Percentiles rank a stretch among this genome's conserved stretches.
These are phyloP conservation scores for Camponotus vicinus DNA, from an alignment of 1,140 invertebrate species.

Conservation along the genomic window DNA sequence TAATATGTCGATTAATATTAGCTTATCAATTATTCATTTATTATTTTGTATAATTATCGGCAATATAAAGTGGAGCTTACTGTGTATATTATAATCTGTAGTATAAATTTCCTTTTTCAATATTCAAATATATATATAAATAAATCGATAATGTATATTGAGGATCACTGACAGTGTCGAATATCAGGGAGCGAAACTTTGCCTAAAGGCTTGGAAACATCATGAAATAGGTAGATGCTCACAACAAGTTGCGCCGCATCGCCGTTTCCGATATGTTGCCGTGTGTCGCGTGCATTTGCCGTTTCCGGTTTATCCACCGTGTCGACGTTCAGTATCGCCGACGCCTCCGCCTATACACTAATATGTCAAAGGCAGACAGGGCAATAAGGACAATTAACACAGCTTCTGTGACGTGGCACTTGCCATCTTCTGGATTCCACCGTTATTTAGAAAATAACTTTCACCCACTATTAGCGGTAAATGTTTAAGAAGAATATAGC, in stretches of 20 bases:
- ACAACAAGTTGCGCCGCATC: constrained; percentile 53
- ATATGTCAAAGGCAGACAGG: constrained; percentile 71
- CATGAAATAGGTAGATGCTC: constrained; percentile 66
- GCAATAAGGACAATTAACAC: constrained; percentile 67
- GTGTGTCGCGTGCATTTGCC: constrained; percentile 49
- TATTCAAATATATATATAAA: not conserved
- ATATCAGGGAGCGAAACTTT: constrained; percentile 60
- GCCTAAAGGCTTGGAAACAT: constrained; percentile 77
- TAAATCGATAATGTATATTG: constrained; percentile 6
- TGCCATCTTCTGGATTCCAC: constrained; percentile 24
- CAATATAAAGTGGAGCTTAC: not conserved
- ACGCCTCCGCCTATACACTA: constrained; percentile 60
- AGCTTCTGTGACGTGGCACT: constrained; percentile 44
- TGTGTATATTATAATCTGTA: not conserved
- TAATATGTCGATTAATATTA: not conserved
- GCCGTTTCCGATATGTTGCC: constrained; percentile 62
- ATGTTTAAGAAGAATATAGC: not conserved
- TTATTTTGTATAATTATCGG: not conserved
- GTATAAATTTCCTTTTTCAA: not conserved
- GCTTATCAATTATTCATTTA: not conserved
- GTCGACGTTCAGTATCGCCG: constrained; percentile 52
- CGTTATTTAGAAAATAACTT: constrained; percentile 68
- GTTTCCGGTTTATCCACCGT: constrained; percentile 77
- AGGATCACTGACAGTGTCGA: constrained; percentile 65
- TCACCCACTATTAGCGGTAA: not conserved